Conservation (phyloP, 2,113 vertebrate species). For the Rattus rattus region DNA sequence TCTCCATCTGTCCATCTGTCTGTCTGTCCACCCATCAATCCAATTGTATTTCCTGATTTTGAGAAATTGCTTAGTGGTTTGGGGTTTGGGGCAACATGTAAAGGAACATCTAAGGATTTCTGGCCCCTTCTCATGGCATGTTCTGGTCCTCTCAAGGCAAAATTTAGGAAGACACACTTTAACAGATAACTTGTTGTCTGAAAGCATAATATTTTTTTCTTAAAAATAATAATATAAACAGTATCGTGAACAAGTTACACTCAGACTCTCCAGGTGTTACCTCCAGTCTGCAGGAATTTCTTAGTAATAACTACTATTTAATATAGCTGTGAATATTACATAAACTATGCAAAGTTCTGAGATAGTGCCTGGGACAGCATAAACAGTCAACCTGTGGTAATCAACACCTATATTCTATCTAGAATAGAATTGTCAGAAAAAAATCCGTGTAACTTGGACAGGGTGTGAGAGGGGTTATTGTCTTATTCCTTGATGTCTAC, state of each 20-base stretch:
- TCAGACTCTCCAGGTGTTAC: background rate
- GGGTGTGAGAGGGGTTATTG: background rate
- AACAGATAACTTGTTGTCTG: conserved; percentile 12
- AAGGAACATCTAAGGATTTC: conserved; percentile 42
- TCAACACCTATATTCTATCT: background rate
- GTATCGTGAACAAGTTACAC: background rate
- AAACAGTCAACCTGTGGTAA: background rate
- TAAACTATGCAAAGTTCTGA: background rate
- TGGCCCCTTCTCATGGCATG: conserved; percentile 24
- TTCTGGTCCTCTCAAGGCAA: conserved; percentile 44
- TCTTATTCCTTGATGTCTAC: background rate
- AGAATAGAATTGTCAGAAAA: background rate
- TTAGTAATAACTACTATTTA: background rate
- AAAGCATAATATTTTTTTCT: background rate
- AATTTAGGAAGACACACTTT: conserved; percentile 48
- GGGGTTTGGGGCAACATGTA: conserved; percentile 10
- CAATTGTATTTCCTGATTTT: conserved; percentile 13
- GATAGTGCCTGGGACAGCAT: background rate
- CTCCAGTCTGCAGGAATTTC: background rate
- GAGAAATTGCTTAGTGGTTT: conserved; percentile 13
- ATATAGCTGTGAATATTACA: background rate
- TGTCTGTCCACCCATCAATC: too few species aligned
- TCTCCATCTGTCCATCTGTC: background rate
- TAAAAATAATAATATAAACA: background rate
- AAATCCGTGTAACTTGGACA: background rate